These are phyloP conservation scores for Arctopsyche grandis DNA, from an alignment of 1,140 invertebrate species.

Conservation along the genomic window DNA sequence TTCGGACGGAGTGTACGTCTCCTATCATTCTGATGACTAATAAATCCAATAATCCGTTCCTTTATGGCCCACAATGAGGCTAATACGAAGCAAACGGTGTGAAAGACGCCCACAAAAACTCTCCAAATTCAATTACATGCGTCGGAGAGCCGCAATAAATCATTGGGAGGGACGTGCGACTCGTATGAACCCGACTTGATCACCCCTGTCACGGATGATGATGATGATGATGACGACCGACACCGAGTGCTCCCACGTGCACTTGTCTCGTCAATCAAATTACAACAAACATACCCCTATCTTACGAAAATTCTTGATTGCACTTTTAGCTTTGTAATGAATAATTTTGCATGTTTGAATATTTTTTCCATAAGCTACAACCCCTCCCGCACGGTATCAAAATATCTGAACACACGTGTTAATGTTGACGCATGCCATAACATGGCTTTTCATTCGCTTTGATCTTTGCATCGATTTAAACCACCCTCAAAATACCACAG, in stretches of 20 bases:
- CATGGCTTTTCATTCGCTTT: too few species aligned
- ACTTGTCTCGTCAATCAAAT: slow-evolving; percentile 27
- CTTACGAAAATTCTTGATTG: too few species aligned
- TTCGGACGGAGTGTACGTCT: not conserved
- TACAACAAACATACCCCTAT: too few species aligned
- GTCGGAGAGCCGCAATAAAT: slow-evolving; percentile 19
- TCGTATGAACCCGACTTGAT: not conserved
- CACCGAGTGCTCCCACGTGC: not conserved
- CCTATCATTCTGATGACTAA: slow-evolving; percentile 18
- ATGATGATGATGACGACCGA: not conserved
- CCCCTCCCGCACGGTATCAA: too few species aligned
- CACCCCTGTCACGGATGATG: slow-evolving; percentile 1
- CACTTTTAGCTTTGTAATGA: too few species aligned
- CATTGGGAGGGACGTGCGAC: slow-evolving; percentile 16
- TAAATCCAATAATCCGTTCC: slow-evolving; percentile 44
- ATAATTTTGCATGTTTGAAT: too few species aligned
- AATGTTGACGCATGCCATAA: too few species aligned
- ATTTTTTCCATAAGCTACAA: too few species aligned
- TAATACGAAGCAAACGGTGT: slow-evolving; percentile 45
- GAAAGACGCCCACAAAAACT: slow-evolving; percentile 44
- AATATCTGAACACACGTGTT: too few species aligned
- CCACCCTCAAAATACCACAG: too few species aligned
- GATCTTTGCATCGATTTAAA: too few species aligned
- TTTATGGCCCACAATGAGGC: slow-evolving; percentile 35
- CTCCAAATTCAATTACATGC: slow-evolving; percentile 45